A percentile compares a stretch with the other conserved stretches of the same genome.
Evolutionary conservation across 1,140 invertebrate species (phyloP).

Genomic region (Drosophila serrata): DNA sequence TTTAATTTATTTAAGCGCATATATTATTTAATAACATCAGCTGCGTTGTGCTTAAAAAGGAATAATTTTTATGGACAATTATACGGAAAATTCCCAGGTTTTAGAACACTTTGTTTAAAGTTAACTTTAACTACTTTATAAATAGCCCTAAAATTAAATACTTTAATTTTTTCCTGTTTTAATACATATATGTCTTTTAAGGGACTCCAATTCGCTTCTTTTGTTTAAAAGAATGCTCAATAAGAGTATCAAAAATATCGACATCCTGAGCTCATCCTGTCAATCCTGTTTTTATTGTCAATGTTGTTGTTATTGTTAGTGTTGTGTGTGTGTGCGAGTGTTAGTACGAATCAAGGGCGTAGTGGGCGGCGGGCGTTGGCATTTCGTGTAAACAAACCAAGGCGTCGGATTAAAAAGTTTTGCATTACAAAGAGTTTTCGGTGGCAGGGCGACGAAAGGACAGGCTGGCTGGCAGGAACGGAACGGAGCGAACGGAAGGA

Average conservation of each 20-base stretch:
- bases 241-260: constrained; percentile 17
- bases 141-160: neutral
- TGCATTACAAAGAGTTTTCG: constrained; percentile 64
- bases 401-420: constrained; percentile 78
- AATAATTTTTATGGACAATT: no score
- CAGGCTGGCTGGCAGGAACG: neutral
- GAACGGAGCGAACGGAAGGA: constrained; percentile 20
- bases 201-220: neutral
- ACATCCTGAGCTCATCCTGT: constrained; percentile 17
- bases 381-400: constrained; percentile 77
- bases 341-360: constrained; percentile 10
- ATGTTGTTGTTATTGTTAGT: constrained; percentile 46
- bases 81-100: neutral
- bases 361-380: constrained; percentile 40
- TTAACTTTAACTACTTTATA: neutral
- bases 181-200: neutral
- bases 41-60: no score
- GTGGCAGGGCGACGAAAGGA: constrained; percentile 12
- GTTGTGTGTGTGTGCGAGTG: constrained; percentile 9
- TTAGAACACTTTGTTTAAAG: no score
- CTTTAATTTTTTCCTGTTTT: neutral
- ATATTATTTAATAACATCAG: neutral
- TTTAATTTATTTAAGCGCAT: no score
- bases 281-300: constrained; percentile 41
- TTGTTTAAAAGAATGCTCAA: neutral